These are phyloP conservation scores for Lysiphlebus fabarum DNA, from an alignment of 1,140 invertebrate species.

Conservation along the genomic window DNA sequence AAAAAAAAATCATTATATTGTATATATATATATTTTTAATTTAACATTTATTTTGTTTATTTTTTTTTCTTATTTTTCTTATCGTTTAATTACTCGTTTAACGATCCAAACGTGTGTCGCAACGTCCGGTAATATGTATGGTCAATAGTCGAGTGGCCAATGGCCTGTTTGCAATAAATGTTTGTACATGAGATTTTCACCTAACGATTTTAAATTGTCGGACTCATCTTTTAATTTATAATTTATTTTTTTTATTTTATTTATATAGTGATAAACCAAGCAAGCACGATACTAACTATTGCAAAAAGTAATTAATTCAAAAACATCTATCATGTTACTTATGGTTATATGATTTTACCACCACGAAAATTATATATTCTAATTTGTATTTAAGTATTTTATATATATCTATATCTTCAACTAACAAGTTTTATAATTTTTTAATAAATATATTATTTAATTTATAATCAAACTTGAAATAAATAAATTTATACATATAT, in stretches of 20 bases:
- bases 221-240: slow-evolving; percentile 1
- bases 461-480: too few species aligned
- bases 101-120: slow-evolving; percentile 15
- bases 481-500: too few species aligned
- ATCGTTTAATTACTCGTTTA: slow-evolving; percentile 15
- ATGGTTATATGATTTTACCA: too few species aligned
- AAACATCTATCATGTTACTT: slow-evolving; percentile 8
- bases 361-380: too few species aligned
- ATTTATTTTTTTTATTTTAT: slow-evolving; percentile 10
- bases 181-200: slow-evolving; percentile 12
- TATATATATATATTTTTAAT: slow-evolving; percentile 7
- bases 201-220: background rate
- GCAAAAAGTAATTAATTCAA: slow-evolving; percentile 32
- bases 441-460: too few species aligned
- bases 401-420: too few species aligned
- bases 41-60: background rate
- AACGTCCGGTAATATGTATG: slow-evolving; percentile 14
- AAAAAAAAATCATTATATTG: too few species aligned
- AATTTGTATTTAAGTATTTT: too few species aligned
- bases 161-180: slow-evolving; percentile 11
- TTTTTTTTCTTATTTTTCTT: background rate
- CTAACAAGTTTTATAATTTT: too few species aligned
- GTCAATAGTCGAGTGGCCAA: slow-evolving; percentile 7
- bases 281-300: slow-evolving; percentile 32
- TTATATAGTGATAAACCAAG: slow-evolving; percentile 12